These are phyloP conservation scores for Pocillopora verrucosa DNA, from an alignment of 64 coral and sea anemone genomes.

Conservation along the genomic window DNA sequence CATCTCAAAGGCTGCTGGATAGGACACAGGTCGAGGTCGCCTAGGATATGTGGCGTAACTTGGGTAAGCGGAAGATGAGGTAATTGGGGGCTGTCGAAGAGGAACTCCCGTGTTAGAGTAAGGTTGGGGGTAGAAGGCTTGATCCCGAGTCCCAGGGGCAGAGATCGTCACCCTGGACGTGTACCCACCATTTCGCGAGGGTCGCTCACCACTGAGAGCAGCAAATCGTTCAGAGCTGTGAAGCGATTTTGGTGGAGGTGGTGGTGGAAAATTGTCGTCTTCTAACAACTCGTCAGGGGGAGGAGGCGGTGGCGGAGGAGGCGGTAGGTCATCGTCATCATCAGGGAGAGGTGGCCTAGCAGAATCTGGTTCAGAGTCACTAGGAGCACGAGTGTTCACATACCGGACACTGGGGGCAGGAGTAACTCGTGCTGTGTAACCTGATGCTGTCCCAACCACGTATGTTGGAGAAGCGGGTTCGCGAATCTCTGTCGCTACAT, in stretches of 20 bases:
- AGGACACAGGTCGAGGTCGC: slow-evolving; percentile 49
- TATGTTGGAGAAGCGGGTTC: slow-evolving; percentile 73
- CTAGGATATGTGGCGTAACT: slow-evolving; percentile 57
- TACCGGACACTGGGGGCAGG: slow-evolving; percentile 79
- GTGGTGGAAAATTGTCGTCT: slow-evolving; percentile 55
- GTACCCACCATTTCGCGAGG: slow-evolving; percentile 44
- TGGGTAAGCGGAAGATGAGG: slow-evolving; percentile 29
- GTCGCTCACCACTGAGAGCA: slow-evolving; percentile 32
- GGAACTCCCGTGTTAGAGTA: slow-evolving; percentile 35
- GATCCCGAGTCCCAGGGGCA: not conserved
- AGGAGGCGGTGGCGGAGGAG: slow-evolving; percentile 72
- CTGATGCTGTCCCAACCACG: slow-evolving; percentile 61
- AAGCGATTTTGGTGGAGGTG: slow-evolving; percentile 51
- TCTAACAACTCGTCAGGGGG: slow-evolving; percentile 58
- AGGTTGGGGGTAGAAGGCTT: not conserved
- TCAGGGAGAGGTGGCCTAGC: slow-evolving; percentile 38
- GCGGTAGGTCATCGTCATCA: slow-evolving; percentile 61
- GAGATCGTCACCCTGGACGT: slow-evolving; percentile 9
- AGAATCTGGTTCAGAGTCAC: slow-evolving; percentile 46
- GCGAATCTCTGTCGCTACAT: slow-evolving; percentile 71
- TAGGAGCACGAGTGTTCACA: slow-evolving; percentile 74
- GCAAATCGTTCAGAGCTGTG: slow-evolving; percentile 17
- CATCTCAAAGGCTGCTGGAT: slow-evolving; percentile 51
- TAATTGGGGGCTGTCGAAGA: slow-evolving; percentile 28
- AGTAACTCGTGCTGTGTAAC: slow-evolving; percentile 76